Evolutionary conservation across 1,140 invertebrate genomes (phyloP).

Genomic region (Condylostylus longicornis): DNA sequence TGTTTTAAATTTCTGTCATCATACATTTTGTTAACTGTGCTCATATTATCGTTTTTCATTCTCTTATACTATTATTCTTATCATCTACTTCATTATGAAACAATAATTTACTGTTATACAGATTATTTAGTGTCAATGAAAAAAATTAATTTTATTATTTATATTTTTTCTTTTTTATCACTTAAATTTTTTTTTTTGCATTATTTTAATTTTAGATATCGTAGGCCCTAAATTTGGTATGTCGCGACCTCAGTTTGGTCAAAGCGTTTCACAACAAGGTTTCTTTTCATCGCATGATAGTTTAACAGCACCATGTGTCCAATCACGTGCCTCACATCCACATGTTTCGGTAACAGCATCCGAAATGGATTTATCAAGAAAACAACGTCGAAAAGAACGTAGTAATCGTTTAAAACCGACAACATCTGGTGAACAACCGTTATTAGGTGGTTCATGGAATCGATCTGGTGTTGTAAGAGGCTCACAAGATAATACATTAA

Average conservation of each 20-base stretch:
- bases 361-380: slow-evolving; percentile 49
- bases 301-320: slow-evolving; percentile 46
- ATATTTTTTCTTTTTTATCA: slow-evolving; percentile 8
- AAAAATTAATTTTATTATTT: background rate
- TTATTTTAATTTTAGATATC: no score
- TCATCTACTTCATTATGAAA: no score
- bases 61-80: no score
- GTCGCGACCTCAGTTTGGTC: slow-evolving; percentile 35
- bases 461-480: slow-evolving; percentile 21
- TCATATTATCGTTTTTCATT: no score
- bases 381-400: slow-evolving; percentile 46
- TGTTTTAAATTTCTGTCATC: no score
- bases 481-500: slow-evolving; percentile 30
- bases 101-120: no score
- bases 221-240: slow-evolving; percentile 49
- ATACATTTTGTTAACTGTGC: no score
- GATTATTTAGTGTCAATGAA: background rate
- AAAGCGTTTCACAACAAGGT: slow-evolving; percentile 38
- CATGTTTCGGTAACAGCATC: slow-evolving; percentile 53
- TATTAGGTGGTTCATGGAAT: slow-evolving; percentile 28
- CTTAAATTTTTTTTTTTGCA: no score
- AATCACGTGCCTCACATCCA: slow-evolving; percentile 29
- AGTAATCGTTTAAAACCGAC: slow-evolving; percentile 44
- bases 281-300: slow-evolving; percentile 59
- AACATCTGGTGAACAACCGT: slow-evolving; percentile 23